Conservation (phyloP, 2,113 vertebrate genomes). For the Sander lucioperca region DNA sequence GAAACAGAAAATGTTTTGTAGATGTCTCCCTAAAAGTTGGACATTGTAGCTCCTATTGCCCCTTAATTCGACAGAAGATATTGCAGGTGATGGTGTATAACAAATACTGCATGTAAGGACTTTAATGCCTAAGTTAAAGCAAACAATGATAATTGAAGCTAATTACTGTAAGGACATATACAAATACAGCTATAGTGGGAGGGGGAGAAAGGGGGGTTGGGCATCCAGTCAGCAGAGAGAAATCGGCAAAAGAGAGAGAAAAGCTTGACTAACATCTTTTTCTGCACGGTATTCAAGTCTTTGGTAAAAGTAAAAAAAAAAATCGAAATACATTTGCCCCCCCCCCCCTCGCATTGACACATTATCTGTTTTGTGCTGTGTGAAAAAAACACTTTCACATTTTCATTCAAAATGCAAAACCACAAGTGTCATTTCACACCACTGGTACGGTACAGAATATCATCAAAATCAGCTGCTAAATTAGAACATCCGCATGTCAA, state of each 20-base stretch:
- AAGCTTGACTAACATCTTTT: constrained; percentile 37
- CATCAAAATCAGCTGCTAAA: constrained; percentile 10
- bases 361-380: constrained; percentile 82
- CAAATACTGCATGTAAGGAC: not conserved
- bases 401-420: constrained; percentile 44
- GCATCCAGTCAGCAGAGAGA: not conserved
- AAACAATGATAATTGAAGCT: constrained; percentile 4
- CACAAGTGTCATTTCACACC: constrained; percentile 62
- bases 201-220: not conserved
- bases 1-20: not conserved
- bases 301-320: constrained; percentile 87
- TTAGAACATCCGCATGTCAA: constrained; percentile 33
- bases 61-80: not conserved
- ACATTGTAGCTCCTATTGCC: not conserved
- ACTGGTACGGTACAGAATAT: constrained; percentile 32
- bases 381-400: constrained; percentile 30
- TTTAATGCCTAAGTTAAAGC: constrained; percentile 5
- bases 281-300: constrained; percentile 86
- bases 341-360: constrained; percentile 33
- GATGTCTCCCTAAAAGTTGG: not conserved
- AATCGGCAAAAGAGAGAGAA: constrained; percentile 9
- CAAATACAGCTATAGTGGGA: constrained; percentile 3
- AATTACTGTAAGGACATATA: constrained; percentile 2
- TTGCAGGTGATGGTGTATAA: not conserved
- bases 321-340: constrained; percentile 22